Evolutionary conservation across 2,888 invertebrate species (phyloP).

Genomic region (Lasioglossum morio): DNA sequence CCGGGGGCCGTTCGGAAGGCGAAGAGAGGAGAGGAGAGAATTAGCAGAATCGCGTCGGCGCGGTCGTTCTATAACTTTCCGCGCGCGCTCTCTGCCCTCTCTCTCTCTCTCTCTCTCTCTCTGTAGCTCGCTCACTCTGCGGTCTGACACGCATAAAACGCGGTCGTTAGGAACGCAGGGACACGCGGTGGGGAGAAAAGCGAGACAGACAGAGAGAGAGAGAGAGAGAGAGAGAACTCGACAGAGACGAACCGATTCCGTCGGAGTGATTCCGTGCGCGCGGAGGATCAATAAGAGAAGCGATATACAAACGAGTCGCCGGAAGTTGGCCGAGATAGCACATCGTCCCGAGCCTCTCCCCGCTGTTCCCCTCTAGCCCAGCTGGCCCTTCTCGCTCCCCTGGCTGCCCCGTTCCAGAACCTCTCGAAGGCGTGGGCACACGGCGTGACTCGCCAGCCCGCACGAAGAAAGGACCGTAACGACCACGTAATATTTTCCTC

Average conservation of each 20-base stretch:
- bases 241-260: constrained; percentile 48
- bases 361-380: constrained; percentile 1
- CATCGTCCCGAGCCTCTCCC: constrained; percentile 67
- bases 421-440: constrained; percentile 74
- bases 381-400: constrained; percentile 21
- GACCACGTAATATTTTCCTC: constrained; percentile 66
- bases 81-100: constrained; percentile 31
- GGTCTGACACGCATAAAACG: constrained; percentile 66
- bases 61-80: constrained; percentile 71
- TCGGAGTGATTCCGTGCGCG: constrained; percentile 64
- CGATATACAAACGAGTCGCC: constrained; percentile 79
- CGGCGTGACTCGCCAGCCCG: constrained; percentile 74
- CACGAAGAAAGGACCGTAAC: constrained; percentile 69
- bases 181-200: constrained; percentile 32
- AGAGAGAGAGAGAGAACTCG: neutral
- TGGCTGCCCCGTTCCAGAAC: constrained; percentile 36
- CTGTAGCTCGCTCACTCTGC: constrained; percentile 30
- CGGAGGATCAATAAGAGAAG: constrained; percentile 80
- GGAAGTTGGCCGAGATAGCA: constrained; percentile 79
- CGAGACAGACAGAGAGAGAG: neutral
- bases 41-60: constrained; percentile 60
- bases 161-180: constrained; percentile 61
- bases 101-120: neutral
- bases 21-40: constrained; percentile 35
- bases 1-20: neutral